Percentiles rank a stretch among this genome's conserved stretches.
Evolutionary conservation across 1,140 invertebrate genomes (phyloP).

Genomic region (Ctenoplectra terminalis): DNA sequence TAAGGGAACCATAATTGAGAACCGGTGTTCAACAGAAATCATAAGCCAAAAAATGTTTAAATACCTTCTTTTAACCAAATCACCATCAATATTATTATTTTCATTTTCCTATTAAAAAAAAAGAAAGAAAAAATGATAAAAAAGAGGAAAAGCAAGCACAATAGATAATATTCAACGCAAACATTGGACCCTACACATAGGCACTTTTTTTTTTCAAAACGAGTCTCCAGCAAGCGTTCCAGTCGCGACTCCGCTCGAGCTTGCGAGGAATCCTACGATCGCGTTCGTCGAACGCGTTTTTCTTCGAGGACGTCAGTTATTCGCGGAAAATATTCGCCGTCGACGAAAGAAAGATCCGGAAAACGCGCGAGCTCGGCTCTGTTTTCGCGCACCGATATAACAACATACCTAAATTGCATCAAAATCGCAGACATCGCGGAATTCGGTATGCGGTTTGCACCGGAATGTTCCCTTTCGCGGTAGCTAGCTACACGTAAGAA

Average conservation of each 20-base stretch:
- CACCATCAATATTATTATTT: no score
- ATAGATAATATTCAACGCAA: not conserved
- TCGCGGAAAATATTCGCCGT: constrained; percentile 30
- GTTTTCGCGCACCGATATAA: constrained; percentile 22
- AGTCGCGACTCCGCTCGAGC: not conserved
- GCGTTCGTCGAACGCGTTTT: not conserved
- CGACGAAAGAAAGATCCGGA: not conserved
- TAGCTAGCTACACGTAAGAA: constrained; percentile 23
- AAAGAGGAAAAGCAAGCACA: no score
- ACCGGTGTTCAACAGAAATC: no score
- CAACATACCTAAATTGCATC: constrained; percentile 31
- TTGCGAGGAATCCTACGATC: not conserved
- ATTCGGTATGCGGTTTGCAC: constrained; percentile 31
- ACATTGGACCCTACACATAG: not conserved
- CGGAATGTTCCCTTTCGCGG: constrained; percentile 16
- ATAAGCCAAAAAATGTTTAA: no score
- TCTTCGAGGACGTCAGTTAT: not conserved
- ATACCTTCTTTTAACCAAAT: no score
- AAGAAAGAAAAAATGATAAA: no score
- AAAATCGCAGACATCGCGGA: constrained; percentile 45
- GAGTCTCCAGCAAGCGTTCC: not conserved
- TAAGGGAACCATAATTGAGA: no score
- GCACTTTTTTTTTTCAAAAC: not conserved
- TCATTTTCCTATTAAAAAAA: no score
- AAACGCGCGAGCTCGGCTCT: not conserved